Evolutionary conservation across 2,797 vertebrate genomes (phyloP).

Genomic region (Acanthopagrus latus): DNA sequence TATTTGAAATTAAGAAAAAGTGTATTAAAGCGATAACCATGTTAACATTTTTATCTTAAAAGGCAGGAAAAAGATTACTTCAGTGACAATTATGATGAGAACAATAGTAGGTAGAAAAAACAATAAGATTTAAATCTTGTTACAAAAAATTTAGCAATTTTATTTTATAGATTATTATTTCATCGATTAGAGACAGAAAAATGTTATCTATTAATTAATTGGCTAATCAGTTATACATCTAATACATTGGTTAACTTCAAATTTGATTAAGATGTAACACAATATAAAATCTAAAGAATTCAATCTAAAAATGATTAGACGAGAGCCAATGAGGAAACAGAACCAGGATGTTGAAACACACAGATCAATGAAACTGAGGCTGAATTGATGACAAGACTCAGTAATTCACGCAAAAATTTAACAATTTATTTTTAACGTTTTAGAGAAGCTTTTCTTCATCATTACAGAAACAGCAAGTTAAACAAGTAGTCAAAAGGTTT

Average conservation of each 20-base stretch:
- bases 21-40: background rate
- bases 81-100: background rate
- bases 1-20: background rate
- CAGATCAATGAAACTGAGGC: background rate
- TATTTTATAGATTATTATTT: background rate
- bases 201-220: background rate
- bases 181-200: background rate
- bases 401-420: conserved; percentile 15
- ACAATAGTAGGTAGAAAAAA: background rate
- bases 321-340: background rate
- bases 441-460: conserved; percentile 27
- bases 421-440: conserved; percentile 53
- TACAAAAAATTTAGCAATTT: accelerated
- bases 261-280: background rate
- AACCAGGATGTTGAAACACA: background rate
- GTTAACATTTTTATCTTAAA: background rate
- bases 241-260: background rate
- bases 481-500: conserved; percentile 44
- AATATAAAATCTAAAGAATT: background rate
- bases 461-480: conserved; percentile 51
- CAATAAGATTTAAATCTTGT: background rate
- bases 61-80: background rate
- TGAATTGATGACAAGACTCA: conserved; percentile 52
- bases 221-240: background rate
- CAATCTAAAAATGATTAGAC: background rate